A percentile compares a stretch with the other conserved stretches of the same genome.
These are phyloP conservation scores for Drosophila watanabei DNA, from an alignment of 1,140 invertebrate species.

Conservation along the genomic window DNA sequence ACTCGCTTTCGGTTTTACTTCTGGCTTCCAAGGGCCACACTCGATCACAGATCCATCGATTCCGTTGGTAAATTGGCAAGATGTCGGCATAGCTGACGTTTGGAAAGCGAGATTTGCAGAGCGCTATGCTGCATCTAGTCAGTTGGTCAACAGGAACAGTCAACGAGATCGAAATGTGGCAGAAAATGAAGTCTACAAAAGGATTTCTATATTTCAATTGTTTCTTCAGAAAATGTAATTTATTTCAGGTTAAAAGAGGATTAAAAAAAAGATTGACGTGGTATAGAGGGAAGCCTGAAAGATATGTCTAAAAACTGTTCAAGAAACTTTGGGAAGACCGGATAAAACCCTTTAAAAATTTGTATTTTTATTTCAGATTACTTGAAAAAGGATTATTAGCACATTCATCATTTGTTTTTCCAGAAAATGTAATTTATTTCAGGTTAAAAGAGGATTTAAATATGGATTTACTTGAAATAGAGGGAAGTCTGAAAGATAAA, in stretches of 20 bases:
- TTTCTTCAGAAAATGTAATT: background rate
- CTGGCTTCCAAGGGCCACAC: background rate
- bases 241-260: background rate
- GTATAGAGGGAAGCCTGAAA: background rate
- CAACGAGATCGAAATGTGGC: conserved; percentile 29
- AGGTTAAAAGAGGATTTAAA: background rate
- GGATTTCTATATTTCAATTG: background rate
- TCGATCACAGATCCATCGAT: conserved; percentile 18
- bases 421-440: background rate
- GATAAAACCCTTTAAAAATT: background rate
- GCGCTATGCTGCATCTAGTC: conserved; percentile 85
- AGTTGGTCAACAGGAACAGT: conserved; percentile 82
- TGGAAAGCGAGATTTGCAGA: conserved; percentile 61
- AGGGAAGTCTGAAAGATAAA: background rate
- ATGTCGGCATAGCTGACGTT: conserved; percentile 85
- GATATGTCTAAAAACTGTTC: background rate
- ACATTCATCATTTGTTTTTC: no score
- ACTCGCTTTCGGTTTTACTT: conserved; percentile 4
- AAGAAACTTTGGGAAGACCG: background rate
- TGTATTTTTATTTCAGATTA: background rate
- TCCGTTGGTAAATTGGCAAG: conserved; percentile 84
- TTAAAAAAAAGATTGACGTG: background rate
- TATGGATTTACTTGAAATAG: fast-evolving
- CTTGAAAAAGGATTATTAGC: background rate
- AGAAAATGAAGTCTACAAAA: background rate